phyloP scores from a whole-genome alignment of 2,888 invertebrate species.

The Lysandra bellargus region DNA sequence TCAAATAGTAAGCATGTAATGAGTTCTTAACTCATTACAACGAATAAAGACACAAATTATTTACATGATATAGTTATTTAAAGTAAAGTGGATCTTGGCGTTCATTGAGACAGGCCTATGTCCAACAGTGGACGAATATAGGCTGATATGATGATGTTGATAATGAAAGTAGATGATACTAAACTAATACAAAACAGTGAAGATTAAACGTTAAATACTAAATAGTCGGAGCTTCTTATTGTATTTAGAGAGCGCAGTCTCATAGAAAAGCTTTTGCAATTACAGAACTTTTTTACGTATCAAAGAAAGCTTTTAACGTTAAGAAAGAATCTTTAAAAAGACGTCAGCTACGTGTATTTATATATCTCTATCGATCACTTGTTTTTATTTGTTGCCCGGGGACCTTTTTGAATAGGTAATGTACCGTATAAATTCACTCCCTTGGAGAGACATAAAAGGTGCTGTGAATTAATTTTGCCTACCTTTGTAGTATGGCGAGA shows the following conservation, averaged over 20 bases:
- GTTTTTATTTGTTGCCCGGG: conserved; percentile 64
- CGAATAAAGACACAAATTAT: no score
- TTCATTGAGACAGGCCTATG: no score
- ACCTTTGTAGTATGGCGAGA: conserved; percentile 57
- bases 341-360: conserved; percentile 26
- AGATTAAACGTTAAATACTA: not conserved
- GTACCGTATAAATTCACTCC: conserved; percentile 68
- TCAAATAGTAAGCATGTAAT: no score
- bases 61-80: no score
- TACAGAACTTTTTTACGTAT: conserved; percentile 11
- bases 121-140: no score
- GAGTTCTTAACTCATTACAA: no score
- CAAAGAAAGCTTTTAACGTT: conserved; percentile 26
- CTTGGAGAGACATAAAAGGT: conserved; percentile 61
- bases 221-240: conserved; percentile 2
- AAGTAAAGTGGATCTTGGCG: no score
- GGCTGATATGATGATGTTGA: no score
- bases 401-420: conserved; percentile 76
- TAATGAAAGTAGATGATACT: no score
- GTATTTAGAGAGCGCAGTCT: not conserved
- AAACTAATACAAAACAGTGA: not conserved
- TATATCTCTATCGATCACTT: conserved; percentile 49
- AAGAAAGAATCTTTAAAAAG: conserved; percentile 8
- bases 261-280: conserved; percentile 3
- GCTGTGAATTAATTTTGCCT: conserved; percentile 73